Conservation (phyloP, 2,113 vertebrate species). For the Parus major region DNA sequence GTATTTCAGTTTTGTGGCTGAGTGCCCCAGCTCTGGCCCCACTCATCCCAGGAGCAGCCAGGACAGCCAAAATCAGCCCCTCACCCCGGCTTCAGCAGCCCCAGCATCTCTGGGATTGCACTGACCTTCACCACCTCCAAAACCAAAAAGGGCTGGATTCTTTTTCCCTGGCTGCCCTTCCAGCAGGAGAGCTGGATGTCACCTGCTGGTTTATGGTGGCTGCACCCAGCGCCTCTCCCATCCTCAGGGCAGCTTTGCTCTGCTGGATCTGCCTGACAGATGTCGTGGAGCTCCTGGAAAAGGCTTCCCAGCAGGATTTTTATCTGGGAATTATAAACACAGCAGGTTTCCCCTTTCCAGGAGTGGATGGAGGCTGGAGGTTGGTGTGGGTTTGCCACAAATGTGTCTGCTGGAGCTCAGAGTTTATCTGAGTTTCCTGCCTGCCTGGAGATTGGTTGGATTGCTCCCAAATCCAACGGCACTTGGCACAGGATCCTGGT, state of each 20-base stretch:
- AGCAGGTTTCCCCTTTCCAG: background rate
- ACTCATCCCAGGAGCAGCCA: fast-evolving
- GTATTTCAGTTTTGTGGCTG: fast-evolving
- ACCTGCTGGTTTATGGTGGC: background rate
- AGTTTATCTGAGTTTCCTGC: background rate
- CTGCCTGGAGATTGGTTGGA: background rate
- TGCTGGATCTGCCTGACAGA: background rate
- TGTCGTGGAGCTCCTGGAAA: background rate
- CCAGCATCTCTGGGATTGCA: background rate
- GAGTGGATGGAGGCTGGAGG: fast-evolving
- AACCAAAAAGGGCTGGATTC: too few relatives aligned
- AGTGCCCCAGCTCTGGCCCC: too few relatives aligned
- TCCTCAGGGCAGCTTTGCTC: background rate
- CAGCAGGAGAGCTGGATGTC: background rate
- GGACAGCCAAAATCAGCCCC: background rate
- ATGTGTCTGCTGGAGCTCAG: fast-evolving
- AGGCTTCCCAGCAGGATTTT: background rate
- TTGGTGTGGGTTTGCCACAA: background rate
- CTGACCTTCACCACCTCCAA: background rate
- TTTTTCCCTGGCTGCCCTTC: background rate
- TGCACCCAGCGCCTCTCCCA: background rate
- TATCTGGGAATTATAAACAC: fast-evolving
- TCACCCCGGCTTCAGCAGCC: fast-evolving
- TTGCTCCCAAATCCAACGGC: background rate
- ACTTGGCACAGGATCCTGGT: fast-evolving